phyloP scores from a whole-genome alignment of 2,797 vertebrate genomes.

The Micrastur ruficollis region DNA sequence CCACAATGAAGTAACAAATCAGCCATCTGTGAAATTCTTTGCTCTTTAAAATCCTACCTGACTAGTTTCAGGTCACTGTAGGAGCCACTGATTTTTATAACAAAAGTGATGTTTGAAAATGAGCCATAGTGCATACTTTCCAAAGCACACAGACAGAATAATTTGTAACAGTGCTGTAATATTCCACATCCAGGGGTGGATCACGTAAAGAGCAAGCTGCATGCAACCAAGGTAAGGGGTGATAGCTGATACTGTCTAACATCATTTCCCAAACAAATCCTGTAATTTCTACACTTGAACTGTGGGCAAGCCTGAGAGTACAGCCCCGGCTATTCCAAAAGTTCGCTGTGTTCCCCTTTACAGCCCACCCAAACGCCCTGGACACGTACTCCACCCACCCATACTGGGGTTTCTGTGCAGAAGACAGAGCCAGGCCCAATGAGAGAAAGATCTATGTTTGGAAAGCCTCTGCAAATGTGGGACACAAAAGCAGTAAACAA shows the following conservation, averaged over 20 bases:
- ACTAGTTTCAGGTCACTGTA: neutral
- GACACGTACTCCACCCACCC: neutral
- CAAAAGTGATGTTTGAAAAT: neutral
- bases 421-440: conserved; percentile 31
- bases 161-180: neutral
- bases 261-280: neutral
- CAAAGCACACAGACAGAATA: neutral
- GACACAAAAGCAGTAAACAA: conserved; percentile 58
- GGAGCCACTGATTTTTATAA: conserved; percentile 15
- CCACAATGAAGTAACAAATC: neutral
- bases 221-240: neutral
- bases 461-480: conserved; percentile 20
- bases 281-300: neutral
- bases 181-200: neutral
- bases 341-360: neutral
- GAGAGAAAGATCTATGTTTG: conserved; percentile 31
- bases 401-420: neutral
- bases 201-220: neutral
- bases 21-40: neutral
- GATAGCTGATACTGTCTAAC: neutral
- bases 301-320: neutral
- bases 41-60: neutral
- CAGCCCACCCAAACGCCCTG: neutral
- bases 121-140: neutral
- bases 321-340: neutral